Base-by-base conservation (phyloP, 1,140 invertebrate genomes). In the Drosophila bocqueti region DNA sequence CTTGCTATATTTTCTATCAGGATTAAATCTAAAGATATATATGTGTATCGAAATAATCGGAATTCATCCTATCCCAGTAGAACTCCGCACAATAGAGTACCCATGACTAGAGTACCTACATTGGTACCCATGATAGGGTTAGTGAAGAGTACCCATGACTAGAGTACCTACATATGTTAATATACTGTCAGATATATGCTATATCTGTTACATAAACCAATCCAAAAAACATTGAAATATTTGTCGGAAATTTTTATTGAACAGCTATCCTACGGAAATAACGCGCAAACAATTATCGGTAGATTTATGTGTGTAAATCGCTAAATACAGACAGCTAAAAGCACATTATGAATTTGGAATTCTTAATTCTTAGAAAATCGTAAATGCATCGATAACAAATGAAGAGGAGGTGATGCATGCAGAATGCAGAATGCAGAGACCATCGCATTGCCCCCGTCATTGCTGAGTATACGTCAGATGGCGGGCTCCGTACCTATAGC, bases 301-400 rank as follows among this genome's bases (percentile, higher is more conserved):
- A 61, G 79, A 66, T 66, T 57, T 58, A 66, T 54, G 31, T 34
- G 54, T 79, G 45, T 84, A 68, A 71, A 67, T 83, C 64, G 59
- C 72, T 89, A 80, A 83, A 89, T 74, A 89, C 68, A 89, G 79
- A 85, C 62, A 87, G 55, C 47, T 77, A 87, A 87, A 87, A 89
- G 84, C 84, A 89, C 85, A 72, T 74, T 64, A 65, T 59, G 72
- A 81, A 71, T 81, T 79, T 79, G 76, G 81, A 87, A 87, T 87
- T 82, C 61, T 87, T 72, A 87, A 80, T 87, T 82, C 61, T 87
- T 72, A 49, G 54, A 87, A 82, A 80, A 58, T 79, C 71, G 72
- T 89, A 89, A 89, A 89, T 89, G 84, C 84, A 90, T 84, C 79
- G 61, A 87, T 89, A 87, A 84, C 83, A 87, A 81, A 78, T 57